phyloP scores from a whole-genome alignment of 2,888 invertebrate species.

The Stramonita haemastoma region DNA sequence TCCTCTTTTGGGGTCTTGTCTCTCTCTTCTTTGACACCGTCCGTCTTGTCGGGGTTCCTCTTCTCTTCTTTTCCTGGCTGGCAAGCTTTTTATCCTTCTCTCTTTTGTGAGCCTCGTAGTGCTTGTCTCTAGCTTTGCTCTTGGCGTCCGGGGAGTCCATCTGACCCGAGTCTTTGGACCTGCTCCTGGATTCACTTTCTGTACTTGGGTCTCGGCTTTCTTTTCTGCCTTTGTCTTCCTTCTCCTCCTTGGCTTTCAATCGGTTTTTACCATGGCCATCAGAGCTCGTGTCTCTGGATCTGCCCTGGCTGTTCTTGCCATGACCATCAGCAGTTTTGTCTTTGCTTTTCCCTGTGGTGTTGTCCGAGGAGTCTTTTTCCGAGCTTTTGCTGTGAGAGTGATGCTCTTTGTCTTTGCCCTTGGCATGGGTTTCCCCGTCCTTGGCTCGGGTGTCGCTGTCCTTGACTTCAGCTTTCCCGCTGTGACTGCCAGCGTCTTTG shows the following conservation, averaged over 20 bases:
- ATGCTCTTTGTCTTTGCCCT: conserved; percentile 29
- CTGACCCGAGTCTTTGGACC: conserved; percentile 28
- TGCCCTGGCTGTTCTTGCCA: not conserved
- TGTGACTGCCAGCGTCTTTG: conserved; percentile 40
- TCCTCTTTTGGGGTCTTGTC: conserved; percentile 26
- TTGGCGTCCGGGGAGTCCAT: conserved; percentile 43
- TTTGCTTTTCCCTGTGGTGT: conserved; percentile 25
- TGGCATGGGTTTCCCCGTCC: not conserved
- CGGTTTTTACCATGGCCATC: conserved; percentile 19
- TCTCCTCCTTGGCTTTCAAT: conserved; percentile 23
- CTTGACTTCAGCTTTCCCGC: conserved; percentile 38
- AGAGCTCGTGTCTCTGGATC: not conserved
- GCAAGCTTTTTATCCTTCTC: conserved; percentile 47
- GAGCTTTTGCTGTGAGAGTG: conserved; percentile 8
- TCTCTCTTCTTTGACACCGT: not conserved
- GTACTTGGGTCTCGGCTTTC: conserved; percentile 19
- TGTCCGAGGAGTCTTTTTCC: not conserved
- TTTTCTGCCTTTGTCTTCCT: conserved; percentile 49
- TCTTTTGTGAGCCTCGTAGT: conserved; percentile 43
- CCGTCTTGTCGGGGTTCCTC: conserved; percentile 16
- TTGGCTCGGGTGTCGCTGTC: conserved; percentile 12
- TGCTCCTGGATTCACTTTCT: conserved; percentile 35
- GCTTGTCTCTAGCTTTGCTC: conserved; percentile 45
- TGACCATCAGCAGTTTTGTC: conserved; percentile 37
- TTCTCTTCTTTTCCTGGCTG: conserved; percentile 51